These are phyloP conservation scores for Drosophila kurseongensis DNA, from an alignment of 1,140 invertebrate species.

Conservation along the genomic window DNA sequence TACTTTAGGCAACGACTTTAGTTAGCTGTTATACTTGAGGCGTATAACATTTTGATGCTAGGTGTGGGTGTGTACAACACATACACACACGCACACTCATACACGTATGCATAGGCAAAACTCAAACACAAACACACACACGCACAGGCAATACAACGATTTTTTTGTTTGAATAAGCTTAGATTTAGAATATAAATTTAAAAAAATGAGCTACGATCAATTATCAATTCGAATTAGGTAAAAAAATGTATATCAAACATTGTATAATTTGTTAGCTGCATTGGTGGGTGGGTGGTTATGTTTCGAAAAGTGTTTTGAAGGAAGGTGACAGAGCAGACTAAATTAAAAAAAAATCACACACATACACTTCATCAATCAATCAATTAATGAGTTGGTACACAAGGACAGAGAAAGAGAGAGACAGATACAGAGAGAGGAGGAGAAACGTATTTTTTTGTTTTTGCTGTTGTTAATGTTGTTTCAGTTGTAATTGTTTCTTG, in stretches of 20 bases:
- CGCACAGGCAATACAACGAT: conserved; percentile 49
- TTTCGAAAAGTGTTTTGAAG: conserved; percentile 14
- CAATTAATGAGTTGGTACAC: conserved; percentile 35
- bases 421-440: conserved; percentile 28
- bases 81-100: conserved; percentile 29
- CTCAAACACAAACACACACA: conserved; percentile 48
- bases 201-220: conserved; percentile 30
- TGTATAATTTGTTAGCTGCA: conserved; percentile 22
- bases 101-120: conserved; percentile 43
- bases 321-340: conserved; percentile 9
- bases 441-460: conserved; percentile 28
- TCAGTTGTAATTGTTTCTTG: conserved; percentile 26
- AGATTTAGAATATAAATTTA: conserved; percentile 24
- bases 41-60: conserved; percentile 40
- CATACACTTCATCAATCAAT: conserved; percentile 23
- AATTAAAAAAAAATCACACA: conserved; percentile 25
- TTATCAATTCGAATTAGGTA: conserved; percentile 25
- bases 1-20: conserved; percentile 42
- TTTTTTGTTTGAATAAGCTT: conserved; percentile 15
- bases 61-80: conserved; percentile 23
- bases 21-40: conserved; percentile 34
- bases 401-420: conserved; percentile 16
- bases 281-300: conserved; percentile 8
- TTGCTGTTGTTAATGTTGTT: conserved; percentile 40
- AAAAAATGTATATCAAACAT: conserved; percentile 13